Evolutionary conservation across 2,113 vertebrate species (phyloP), one percentile per base, ranked within the genome.

Genomic region (Larimichthys crocea): DNA sequence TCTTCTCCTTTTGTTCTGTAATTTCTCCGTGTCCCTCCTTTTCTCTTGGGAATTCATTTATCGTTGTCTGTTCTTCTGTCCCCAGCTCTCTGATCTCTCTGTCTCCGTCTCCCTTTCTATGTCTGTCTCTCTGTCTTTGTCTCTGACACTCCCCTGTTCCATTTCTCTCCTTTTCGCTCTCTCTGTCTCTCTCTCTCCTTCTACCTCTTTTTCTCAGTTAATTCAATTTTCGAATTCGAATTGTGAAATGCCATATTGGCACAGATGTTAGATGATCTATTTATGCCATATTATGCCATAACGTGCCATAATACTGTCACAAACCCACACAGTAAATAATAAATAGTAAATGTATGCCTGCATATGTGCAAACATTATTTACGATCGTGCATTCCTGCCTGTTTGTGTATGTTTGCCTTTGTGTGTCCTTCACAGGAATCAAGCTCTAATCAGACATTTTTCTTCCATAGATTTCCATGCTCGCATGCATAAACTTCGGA

Each of bases 1-100:
- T 92, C 89, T 92, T 92, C 87, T 94, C 90, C 90, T 90, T 92
- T 92, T 94, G 90, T 93, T 92, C 94, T 92, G 89, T 92, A 91
- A 92, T 93, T 92, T 92, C 90, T 94, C 89, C 71, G 48, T 88
- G 87, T 91, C 90, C 89, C 91, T 91, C 86, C 87, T 88, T 80
- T 72, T 92, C 91, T 88, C 90, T 52, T 70, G 88, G 90, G 92
- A 87, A 88, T 93, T 90, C 90, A 90, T 93, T 93, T 91, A 91
- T 91, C 85, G 85, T 89, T 66, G 46, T 29, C 84, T 62, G 76
- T 91, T 90, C 84, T 76, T 62, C 82, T 90, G 84, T 93, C 84
- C 85, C 84, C 83, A 79, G 71, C 85, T 85, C 92, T 89, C 88
- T 91, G 84, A 92, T 74, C 85, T 88, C 80, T 90, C 90, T 89